Evolutionary conservation across 2,797 vertebrate species (phyloP), one percentile per base, ranked within the genome.

Genomic region (Argentina silus): DNA sequence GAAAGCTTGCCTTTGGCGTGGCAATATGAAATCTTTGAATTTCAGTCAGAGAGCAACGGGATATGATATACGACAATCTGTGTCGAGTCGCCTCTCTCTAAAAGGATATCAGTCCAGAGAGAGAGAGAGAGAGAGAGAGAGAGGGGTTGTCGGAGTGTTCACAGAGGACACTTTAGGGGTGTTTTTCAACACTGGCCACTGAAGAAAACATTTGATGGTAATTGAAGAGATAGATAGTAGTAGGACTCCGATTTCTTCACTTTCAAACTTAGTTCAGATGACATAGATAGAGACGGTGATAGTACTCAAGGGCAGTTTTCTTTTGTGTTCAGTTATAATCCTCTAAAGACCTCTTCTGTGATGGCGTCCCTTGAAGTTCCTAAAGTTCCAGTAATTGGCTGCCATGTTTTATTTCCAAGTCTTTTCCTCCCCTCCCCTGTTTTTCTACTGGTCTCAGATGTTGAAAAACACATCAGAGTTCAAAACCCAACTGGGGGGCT

Each of bases 311-410:
- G 68, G 69, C 66, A 72, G 70, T 69, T 74, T 67, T n/a, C n/a
- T n/a, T 70, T 27, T 77, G 45, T 73, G 45, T 77, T 80, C 47
- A 64, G 74, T 77, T 71, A 69, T 75, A 80, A 79, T 72, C 74
- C 70, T 65, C 75, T 55, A 27, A 36, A 23, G 74, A 74, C 64
- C 74, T 83, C 75, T 36, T 69, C 69, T 67, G 75, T 10, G 43
- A 27, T n/a, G 62, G 10, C 50, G 12, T 83, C 74, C 60, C 56
- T 68, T 73, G 66, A 75, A 72, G 80, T 74, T 70, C 68, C 11
- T 76, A 3, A 47, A 66, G 53, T 74, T 80, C 11, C 27, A 67
- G 55, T 64, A 78, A 79, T 82, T 81, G 59, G 76, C 36, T 51
- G 27, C 21, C 69, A 63, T 69, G 65, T 70, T 76, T 81, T 50